These are phyloP conservation scores for Panzeria rudis DNA, from an alignment of 2,888 invertebrate genomes.

Conservation along the genomic window DNA sequence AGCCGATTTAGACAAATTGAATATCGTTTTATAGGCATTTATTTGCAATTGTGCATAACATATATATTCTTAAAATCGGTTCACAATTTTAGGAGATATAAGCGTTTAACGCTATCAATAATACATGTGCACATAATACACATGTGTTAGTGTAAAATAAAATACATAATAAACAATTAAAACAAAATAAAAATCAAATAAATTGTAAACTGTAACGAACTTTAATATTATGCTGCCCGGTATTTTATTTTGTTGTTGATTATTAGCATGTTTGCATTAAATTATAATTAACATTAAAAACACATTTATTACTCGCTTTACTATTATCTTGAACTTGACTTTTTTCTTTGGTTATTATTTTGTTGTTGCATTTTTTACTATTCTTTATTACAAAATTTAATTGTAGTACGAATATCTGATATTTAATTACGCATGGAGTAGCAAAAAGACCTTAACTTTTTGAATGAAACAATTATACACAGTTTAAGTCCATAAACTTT, in stretches of 20 bases:
- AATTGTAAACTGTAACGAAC: neutral
- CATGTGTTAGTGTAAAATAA: too few relatives aligned
- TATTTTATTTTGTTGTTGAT: neutral
- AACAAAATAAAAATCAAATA: neutral
- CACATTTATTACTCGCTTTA: neutral
- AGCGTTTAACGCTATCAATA: too few relatives aligned
- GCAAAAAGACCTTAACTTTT: slow-evolving; percentile 65
- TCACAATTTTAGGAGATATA: too few relatives aligned
- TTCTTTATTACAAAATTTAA: neutral
- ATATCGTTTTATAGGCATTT: too few relatives aligned
- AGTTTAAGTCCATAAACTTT: slow-evolving; percentile 59
- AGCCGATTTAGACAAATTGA: too few relatives aligned
- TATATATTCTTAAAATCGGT: too few relatives aligned
- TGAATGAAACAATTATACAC: slow-evolving; percentile 62
- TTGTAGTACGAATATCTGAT: slow-evolving; percentile 7
- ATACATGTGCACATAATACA: too few relatives aligned
- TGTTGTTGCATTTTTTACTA: neutral
- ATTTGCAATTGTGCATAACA: too few relatives aligned
- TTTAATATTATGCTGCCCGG: neutral
- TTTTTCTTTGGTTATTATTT: slow-evolving; percentile 7
- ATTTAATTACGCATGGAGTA: slow-evolving; percentile 35
- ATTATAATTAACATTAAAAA: slow-evolving; percentile 23
- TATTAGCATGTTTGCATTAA: slow-evolving; percentile 9
- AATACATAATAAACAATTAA: too few relatives aligned
- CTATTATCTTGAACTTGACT: slow-evolving; percentile 67